Evolutionary conservation across 35 echinoderm and acorn worm species (phyloP), one percentile per base, ranked within the genome.

Genomic region (Strongylocentrotus purpuratus): DNA sequence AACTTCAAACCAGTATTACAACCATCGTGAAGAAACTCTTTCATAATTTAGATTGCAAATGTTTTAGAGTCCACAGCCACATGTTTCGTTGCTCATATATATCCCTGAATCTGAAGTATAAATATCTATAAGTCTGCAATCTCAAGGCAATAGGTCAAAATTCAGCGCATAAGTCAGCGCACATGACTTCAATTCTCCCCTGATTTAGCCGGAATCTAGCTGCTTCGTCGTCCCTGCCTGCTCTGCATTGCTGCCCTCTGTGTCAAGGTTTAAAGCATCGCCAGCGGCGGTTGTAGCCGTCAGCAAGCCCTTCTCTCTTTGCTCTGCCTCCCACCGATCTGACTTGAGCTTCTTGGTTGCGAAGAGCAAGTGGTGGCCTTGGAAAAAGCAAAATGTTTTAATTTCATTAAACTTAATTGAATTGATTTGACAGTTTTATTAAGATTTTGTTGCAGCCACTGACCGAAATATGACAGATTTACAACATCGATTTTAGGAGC

Each of bases 311-410:
- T 96, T 96, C n/a, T 85, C 86, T 86, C 93, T 88, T 92, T 98
- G 97, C 33, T 95, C 55, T 90, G 95, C 97, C 46, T 98, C 97
- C 97, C 97, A 98, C 28, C 94, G 60, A 22, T 94, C 31, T 45
- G 96, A 15, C 86, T 48, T 96, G 48, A 95, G 94, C 33, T 94
- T 33, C 86, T 98, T 98, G 85, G 94, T 93, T 48, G 96, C 95
- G 92, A 98, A 98, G 25, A 94, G 46, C 50, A 98, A 95, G 46
- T 95, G 95, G 94, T 98, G 97, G 12, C 97, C 97, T 98, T 50
- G 5, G 65, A 78, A n/a, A 78, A 78, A 18, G 28, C 65, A 78
- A 28, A 70, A 25, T 47, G 9, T 33, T n/a, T 96, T 10, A 47
- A 25, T 17, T 4, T 61, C n/a, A n/a, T n/a, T n/a, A n/a, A n/a